Percentiles rank a stretch among this genome's conserved stretches.
phyloP scores from a whole-genome alignment of 2,888 invertebrate species.

The Drosophila pegasa region DNA sequence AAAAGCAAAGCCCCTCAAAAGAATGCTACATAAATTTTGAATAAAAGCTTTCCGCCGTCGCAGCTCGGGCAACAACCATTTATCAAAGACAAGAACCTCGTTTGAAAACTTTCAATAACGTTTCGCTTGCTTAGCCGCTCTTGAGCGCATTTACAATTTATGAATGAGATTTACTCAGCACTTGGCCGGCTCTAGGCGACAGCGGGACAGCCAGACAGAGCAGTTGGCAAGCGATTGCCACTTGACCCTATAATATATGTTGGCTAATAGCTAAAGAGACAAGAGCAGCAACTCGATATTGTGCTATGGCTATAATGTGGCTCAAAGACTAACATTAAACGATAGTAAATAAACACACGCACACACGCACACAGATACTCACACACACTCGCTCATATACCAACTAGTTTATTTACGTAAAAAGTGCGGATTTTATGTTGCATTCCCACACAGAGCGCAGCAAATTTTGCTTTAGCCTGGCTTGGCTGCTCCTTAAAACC shows the following conservation, averaged over 20 bases:
- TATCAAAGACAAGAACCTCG: background rate
- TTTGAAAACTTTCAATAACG: background rate
- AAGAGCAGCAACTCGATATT: constrained; percentile 43
- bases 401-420: constrained; percentile 69
- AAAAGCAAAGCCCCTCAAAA: background rate
- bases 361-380: constrained; percentile 21
- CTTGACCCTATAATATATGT: constrained; percentile 64
- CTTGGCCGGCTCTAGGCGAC: constrained; percentile 1
- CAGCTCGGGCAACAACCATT: constrained; percentile 6
- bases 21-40: background rate
- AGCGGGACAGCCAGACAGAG: constrained; percentile 7
- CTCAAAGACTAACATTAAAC: constrained; percentile 56
- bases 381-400: constrained; percentile 22
- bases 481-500: constrained; percentile 21
- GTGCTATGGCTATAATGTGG: constrained; percentile 29
- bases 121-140: background rate
- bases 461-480: constrained; percentile 27
- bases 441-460: constrained; percentile 48
- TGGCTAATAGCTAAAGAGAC: constrained; percentile 64
- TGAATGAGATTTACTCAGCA: constrained; percentile 62
- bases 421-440: constrained; percentile 75
- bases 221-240: constrained; percentile 31
- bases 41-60: background rate
- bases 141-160: constrained; percentile 54
- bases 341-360: constrained; percentile 62